Conservation (phyloP, 1,140 invertebrate genomes). For the Brachionus koreanus region DNA sequence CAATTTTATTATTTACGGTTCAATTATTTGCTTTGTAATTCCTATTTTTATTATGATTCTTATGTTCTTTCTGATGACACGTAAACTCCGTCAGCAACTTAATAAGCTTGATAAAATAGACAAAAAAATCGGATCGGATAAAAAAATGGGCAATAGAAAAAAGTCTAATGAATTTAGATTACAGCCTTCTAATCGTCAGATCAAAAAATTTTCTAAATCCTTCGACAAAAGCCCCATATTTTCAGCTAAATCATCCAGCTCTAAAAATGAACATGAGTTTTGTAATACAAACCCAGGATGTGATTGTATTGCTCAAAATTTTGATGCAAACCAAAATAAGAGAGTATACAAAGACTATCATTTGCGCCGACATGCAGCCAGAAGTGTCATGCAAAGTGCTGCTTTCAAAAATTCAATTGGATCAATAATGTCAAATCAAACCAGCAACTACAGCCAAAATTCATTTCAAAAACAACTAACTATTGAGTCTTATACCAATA, state of each 20-base stretch:
- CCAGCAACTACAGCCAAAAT: not conserved
- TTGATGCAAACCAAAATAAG: not conserved
- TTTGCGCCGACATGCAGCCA: not conserved
- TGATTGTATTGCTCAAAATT: not conserved
- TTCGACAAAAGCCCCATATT: not conserved
- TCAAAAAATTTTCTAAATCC: not conserved
- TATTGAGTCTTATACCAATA: not conserved
- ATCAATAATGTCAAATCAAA: constrained; percentile 8
- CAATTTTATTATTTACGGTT: constrained; percentile 39
- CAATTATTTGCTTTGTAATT: constrained; percentile 40
- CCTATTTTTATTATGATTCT: constrained; percentile 37
- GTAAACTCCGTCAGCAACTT: constrained; percentile 19
- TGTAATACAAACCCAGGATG: not conserved
- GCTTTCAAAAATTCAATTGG: constrained; percentile 3
- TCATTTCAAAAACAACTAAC: not conserved
- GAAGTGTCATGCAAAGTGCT: not conserved
- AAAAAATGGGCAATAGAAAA: not conserved
- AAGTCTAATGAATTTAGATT: not conserved
- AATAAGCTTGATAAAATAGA: not conserved
- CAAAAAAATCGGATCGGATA: not conserved
- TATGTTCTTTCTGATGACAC: not conserved
- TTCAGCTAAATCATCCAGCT: not conserved
- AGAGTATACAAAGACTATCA: not conserved
- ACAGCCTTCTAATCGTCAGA: not conserved
- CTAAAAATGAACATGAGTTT: not conserved